Percentiles rank a stretch among this genome's conserved stretches.
Evolutionary conservation across 2,888 invertebrate species (phyloP).

Genomic region (Melitaea athalia): DNA sequence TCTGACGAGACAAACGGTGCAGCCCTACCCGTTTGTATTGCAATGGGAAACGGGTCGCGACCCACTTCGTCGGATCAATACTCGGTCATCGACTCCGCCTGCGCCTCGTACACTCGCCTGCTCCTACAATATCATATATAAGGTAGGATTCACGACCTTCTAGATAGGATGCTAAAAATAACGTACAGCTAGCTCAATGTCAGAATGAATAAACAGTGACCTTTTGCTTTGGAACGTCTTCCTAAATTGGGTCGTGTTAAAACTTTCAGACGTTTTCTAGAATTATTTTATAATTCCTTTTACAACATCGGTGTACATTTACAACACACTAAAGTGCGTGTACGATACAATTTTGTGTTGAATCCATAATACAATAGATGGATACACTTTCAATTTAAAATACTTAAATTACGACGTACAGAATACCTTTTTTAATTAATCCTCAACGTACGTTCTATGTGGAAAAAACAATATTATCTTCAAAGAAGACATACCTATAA

Average conservation of each 20-base stretch:
- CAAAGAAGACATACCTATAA: not conserved
- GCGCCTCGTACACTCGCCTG: slow-evolving; percentile 56
- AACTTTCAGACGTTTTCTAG: slow-evolving; percentile 10
- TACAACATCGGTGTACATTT: not conserved
- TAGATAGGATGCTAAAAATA: slow-evolving; percentile 41
- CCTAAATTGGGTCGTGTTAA: slow-evolving; percentile 21
- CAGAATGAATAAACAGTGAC: slow-evolving; percentile 25
- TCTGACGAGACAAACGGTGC: slow-evolving; percentile 53
- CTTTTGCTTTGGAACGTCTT: slow-evolving; percentile 20
- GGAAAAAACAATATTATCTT: not conserved
- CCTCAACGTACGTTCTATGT: no score
- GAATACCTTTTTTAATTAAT: no score
- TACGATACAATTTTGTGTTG: no score
- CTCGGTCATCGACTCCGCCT: slow-evolving; percentile 78
- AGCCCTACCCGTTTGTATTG: slow-evolving; percentile 63
- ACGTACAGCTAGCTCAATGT: slow-evolving; percentile 26
- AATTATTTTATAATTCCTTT: not conserved
- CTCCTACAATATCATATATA: slow-evolving; percentile 49
- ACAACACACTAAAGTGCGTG: no score
- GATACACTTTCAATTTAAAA: no score
- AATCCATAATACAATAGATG: no score
- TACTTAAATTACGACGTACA: no score
- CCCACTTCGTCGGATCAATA: slow-evolving; percentile 79
- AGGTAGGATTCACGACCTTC: slow-evolving; percentile 40
- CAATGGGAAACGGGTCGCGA: slow-evolving; percentile 77